phyloP scores from a whole-genome alignment of 2,113 vertebrate genomes.

The Ellobius talpinus region DNA sequence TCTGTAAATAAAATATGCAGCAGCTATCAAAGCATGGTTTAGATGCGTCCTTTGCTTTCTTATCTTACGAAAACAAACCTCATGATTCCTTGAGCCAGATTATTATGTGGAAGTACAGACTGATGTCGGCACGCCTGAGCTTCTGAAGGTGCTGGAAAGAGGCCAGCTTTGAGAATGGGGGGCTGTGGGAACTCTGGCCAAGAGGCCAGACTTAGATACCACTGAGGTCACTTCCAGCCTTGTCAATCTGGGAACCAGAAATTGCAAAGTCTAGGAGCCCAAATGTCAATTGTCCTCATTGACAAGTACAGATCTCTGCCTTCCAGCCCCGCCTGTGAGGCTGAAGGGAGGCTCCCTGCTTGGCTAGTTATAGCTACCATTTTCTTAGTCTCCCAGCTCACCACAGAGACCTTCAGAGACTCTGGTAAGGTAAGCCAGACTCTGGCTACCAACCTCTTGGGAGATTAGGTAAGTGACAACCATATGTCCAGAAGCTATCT shows the following conservation, averaged over 20 bases:
- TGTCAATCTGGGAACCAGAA: neutral
- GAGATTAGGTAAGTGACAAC: neutral
- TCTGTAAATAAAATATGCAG: neutral
- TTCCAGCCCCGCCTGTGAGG: neutral
- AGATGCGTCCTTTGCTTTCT: neutral
- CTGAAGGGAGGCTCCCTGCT: neutral
- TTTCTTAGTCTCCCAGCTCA: neutral
- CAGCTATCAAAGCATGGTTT: neutral
- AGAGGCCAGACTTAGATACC: neutral
- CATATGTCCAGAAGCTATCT: neutral
- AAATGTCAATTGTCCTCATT: no score
- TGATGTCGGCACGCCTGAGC: no score
- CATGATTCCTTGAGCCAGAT: neutral
- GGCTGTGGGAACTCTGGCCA: neutral
- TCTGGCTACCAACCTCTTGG: neutral
- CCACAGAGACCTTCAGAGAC: neutral
- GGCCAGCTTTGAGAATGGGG: neutral
- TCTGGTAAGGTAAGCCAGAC: neutral
- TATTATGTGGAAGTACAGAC: neutral
- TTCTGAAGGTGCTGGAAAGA: neutral
- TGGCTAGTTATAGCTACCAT: neutral
- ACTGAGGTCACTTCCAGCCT: neutral
- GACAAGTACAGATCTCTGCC: neutral
- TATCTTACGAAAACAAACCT: neutral
- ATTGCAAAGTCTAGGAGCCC: neutral